Evolutionary conservation across 2,888 invertebrate genomes (phyloP).

Genomic region (Arctia plantaginis): DNA sequence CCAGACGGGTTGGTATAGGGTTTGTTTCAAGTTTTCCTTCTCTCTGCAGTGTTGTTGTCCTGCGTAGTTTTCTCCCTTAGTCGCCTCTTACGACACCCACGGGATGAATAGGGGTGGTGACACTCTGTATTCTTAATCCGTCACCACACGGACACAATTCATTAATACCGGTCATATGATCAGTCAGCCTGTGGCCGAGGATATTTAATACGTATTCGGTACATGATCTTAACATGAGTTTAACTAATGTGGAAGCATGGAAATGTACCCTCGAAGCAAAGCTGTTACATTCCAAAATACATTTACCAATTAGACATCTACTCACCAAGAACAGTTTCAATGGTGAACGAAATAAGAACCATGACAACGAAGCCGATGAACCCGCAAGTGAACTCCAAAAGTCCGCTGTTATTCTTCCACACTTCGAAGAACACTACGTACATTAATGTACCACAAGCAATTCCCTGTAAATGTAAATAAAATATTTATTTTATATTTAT

Average conservation of each 20-base stretch:
- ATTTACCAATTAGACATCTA: conserved; percentile 19
- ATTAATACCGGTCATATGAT: too few species aligned
- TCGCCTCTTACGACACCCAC: too few species aligned
- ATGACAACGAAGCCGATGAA: conserved; percentile 90
- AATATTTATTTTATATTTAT: not conserved
- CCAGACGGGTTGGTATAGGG: too few species aligned
- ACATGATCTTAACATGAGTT: not conserved
- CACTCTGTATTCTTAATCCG: too few species aligned
- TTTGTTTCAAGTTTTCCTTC: too few species aligned
- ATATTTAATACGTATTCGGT: too few species aligned
- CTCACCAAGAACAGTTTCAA: conserved; percentile 63
- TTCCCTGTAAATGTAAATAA: conserved; percentile 87
- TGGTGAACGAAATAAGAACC: conserved; percentile 75
- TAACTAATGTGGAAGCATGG: not conserved
- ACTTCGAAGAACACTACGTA: conserved; percentile 99
- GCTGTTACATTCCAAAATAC: not conserved
- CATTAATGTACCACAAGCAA: conserved; percentile 95
- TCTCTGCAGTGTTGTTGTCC: too few species aligned
- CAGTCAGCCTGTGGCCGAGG: too few species aligned
- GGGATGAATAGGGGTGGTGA: too few species aligned
- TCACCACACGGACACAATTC: too few species aligned
- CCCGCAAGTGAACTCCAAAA: conserved; percentile 89
- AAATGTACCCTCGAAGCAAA: too few species aligned
- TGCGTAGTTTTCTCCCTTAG: too few species aligned
- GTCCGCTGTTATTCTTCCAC: conserved; percentile 86